Evolutionary conservation across 2,113 vertebrate genomes (phyloP).

Genomic region (Melanocharis versteri): DNA sequence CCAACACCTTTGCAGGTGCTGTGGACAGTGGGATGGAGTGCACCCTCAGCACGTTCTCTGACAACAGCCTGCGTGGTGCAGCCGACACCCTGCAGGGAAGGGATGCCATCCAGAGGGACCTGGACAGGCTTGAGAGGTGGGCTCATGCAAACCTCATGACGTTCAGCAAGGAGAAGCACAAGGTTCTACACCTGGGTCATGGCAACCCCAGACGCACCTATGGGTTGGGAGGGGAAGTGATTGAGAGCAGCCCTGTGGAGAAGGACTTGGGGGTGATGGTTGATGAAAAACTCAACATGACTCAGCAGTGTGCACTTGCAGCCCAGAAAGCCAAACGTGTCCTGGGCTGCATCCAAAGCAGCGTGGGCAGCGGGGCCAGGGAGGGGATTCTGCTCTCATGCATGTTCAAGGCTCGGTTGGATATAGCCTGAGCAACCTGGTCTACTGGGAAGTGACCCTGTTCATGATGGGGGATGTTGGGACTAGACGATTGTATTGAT

Average conservation of each 20-base stretch:
- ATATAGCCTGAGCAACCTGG: neutral
- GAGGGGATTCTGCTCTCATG: fast-evolving
- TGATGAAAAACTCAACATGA: neutral
- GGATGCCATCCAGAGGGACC: neutral
- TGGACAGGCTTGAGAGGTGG: too few relatives aligned
- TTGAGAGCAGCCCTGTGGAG: neutral
- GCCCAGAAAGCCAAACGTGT: fast-evolving
- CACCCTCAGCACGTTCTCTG: neutral
- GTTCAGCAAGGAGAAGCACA: neutral
- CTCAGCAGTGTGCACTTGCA: fast-evolving
- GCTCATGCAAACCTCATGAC: neutral
- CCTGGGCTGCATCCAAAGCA: neutral
- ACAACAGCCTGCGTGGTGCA: neutral
- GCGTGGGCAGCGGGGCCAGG: fast-evolving
- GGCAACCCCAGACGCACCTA: neutral
- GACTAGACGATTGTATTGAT: neutral
- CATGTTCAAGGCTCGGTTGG: neutral
- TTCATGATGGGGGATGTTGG: neutral
- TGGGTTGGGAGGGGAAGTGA: too few relatives aligned
- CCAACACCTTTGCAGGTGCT: neutral
- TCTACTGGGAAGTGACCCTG: neutral
- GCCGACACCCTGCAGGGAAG: neutral
- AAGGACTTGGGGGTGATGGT: neutral
- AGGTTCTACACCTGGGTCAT: too few relatives aligned
- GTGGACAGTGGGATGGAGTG: neutral